Conservation (phyloP, 2,797 vertebrate species). For the Buceros bicornis region DNA sequence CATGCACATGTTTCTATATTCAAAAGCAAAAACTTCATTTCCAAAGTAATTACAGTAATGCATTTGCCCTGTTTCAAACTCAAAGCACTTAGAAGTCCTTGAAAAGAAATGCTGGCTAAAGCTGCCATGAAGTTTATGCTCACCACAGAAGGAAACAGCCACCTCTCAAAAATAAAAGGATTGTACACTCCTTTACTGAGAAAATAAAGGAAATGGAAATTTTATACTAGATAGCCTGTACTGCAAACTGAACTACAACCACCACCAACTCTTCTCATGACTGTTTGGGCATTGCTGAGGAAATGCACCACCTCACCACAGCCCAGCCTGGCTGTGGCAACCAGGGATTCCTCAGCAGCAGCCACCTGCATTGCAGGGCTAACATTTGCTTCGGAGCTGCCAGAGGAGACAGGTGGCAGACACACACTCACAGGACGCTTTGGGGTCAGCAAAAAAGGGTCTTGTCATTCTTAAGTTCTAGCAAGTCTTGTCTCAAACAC, state of each 20-base stretch:
- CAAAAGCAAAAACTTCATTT: neutral
- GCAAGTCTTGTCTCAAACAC: neutral
- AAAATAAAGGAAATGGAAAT: neutral
- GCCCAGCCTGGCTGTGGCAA: rapidly evolving
- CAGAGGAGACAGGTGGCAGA: no score
- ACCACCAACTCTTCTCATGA: neutral
- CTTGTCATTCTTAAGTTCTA: neutral
- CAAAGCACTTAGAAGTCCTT: neutral
- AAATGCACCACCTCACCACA: neutral
- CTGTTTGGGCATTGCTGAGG: neutral
- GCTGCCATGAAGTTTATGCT: neutral
- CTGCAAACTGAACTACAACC: rapidly evolving
- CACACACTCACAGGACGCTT: neutral
- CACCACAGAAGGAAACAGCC: neutral
- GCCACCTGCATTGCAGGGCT: neutral
- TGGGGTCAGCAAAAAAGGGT: neutral
- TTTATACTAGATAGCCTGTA: neutral
- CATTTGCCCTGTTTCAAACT: neutral
- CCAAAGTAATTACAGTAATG: neutral
- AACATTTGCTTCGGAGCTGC: neutral
- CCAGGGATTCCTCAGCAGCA: neutral
- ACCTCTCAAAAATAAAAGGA: neutral
- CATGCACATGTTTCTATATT: neutral
- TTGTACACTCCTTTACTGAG: neutral
- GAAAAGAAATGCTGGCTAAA: neutral